These are phyloP conservation scores for Ophioninae sp. DNA, from an alignment of 2,888 invertebrate species.

Conservation along the genomic window DNA sequence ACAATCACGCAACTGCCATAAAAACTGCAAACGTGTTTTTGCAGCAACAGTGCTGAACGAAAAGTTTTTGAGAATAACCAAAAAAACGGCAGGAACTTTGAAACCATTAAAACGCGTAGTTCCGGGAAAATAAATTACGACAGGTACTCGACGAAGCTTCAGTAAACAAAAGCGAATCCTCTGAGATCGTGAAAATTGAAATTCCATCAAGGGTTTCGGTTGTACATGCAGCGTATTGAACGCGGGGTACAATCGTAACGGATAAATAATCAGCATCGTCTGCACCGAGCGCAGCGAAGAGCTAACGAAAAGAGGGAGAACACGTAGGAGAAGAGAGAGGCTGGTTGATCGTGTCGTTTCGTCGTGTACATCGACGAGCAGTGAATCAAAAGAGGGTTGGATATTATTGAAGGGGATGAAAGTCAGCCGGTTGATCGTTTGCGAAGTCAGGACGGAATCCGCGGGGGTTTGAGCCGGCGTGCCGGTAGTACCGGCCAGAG, in stretches of 20 bases:
- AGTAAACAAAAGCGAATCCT: background rate
- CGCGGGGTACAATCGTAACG: constrained; percentile 42
- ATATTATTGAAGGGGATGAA: constrained; percentile 20
- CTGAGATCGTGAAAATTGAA: background rate
- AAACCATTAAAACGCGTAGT: background rate
- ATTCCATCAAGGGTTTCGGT: background rate
- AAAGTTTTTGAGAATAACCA: too few relatives aligned
- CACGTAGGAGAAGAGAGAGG: constrained; percentile 9
- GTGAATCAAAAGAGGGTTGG: constrained; percentile 46
- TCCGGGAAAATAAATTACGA: background rate
- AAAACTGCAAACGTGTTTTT: too few relatives aligned
- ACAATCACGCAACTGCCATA: too few relatives aligned
- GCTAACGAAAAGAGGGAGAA: constrained; percentile 44
- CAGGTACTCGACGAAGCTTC: background rate
- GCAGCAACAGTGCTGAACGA: too few relatives aligned
- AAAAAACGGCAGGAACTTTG: too few relatives aligned
- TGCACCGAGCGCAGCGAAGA: constrained; percentile 57
- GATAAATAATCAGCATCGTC: constrained; percentile 53
- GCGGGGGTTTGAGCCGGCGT: constrained; percentile 38
- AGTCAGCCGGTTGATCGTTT: constrained; percentile 33
- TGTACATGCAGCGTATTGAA: constrained; percentile 9
- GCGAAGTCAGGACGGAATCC: constrained; percentile 50
- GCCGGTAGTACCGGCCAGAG: constrained; percentile 6
- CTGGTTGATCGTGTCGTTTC: constrained; percentile 36
- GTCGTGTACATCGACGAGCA: constrained; percentile 45